phyloP scores from a whole-genome alignment of 2,113 vertebrate genomes.

The Puntigrus tetrazona region DNA sequence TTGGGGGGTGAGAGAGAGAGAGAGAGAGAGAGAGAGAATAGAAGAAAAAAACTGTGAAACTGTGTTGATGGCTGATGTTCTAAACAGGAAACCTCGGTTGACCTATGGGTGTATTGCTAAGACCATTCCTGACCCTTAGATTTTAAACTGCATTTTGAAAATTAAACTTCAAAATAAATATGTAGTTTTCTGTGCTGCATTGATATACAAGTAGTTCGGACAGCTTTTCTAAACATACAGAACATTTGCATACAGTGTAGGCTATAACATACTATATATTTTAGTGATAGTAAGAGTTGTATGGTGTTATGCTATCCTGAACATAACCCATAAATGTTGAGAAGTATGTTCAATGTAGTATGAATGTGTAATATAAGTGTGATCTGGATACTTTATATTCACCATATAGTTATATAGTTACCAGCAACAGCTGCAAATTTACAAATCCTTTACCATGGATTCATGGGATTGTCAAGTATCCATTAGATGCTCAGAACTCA shows the following conservation, averaged over 20 bases:
- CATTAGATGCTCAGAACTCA: too few species aligned
- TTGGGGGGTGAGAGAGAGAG: neutral
- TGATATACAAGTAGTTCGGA: neutral
- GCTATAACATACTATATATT: neutral
- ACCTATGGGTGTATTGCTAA: conserved; percentile 32
- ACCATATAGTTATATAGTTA: too few species aligned
- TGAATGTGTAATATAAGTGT: too few species aligned
- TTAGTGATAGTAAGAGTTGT: neutral
- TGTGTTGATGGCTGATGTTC: conserved; percentile 9
- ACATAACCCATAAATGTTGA: neutral
- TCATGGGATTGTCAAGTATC: too few species aligned
- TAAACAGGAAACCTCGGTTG: conserved; percentile 38
- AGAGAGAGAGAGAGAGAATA: neutral
- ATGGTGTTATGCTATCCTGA: neutral
- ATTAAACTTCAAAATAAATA: neutral
- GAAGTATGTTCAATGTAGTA: too few species aligned
- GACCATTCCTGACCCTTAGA: conserved; percentile 5
- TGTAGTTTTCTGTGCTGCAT: neutral
- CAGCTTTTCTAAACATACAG: neutral
- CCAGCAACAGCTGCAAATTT: too few species aligned
- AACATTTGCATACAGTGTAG: neutral
- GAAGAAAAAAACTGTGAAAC: neutral
- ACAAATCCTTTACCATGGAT: too few species aligned
- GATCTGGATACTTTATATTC: too few species aligned
- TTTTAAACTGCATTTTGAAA: neutral